Conservation (phyloP, 2,888 invertebrate species). For the Caenorhabditis sp. region DNA sequence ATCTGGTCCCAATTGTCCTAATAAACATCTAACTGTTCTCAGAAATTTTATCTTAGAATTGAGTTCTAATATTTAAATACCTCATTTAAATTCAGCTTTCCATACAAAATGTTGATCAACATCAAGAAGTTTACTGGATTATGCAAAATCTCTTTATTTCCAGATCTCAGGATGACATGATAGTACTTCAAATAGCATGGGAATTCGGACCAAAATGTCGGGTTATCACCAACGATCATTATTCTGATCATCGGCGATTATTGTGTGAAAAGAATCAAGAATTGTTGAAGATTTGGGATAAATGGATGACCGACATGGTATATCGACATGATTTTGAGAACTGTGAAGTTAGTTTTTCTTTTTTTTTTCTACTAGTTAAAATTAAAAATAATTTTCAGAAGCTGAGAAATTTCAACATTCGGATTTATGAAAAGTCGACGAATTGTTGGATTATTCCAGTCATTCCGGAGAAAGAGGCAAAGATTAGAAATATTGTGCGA, state of each 20-base stretch:
- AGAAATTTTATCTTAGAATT: no score
- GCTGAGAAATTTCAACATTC: conserved; percentile 14
- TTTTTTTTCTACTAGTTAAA: not conserved
- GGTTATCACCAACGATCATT: conserved; percentile 45
- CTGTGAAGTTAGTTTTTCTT: conserved; percentile 10
- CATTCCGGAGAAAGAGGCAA: not conserved
- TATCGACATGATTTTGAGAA: conserved; percentile 11
- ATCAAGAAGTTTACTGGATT: no score
- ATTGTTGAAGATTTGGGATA: conserved; percentile 21
- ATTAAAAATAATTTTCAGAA: conserved; percentile 8
- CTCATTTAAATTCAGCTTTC: no score
- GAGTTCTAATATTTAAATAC: no score
- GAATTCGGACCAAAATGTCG: conserved; percentile 33
- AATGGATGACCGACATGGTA: conserved; percentile 17
- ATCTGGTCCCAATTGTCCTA: no score
- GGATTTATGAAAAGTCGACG: conserved; percentile 5
- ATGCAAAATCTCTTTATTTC: no score
- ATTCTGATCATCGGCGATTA: conserved; percentile 26
- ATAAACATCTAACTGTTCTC: no score
- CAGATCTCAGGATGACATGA: conserved; percentile 49
- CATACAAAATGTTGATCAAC: no score
- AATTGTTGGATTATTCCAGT: conserved; percentile 23
- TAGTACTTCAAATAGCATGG: conserved; percentile 35
- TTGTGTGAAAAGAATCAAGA: conserved; percentile 7
- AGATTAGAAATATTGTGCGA: not conserved